Percentiles rank a stretch among this genome's conserved stretches.
These are phyloP conservation scores for Spodoptera litura DNA, from an alignment of 1,140 invertebrate species.

Conservation along the genomic window DNA sequence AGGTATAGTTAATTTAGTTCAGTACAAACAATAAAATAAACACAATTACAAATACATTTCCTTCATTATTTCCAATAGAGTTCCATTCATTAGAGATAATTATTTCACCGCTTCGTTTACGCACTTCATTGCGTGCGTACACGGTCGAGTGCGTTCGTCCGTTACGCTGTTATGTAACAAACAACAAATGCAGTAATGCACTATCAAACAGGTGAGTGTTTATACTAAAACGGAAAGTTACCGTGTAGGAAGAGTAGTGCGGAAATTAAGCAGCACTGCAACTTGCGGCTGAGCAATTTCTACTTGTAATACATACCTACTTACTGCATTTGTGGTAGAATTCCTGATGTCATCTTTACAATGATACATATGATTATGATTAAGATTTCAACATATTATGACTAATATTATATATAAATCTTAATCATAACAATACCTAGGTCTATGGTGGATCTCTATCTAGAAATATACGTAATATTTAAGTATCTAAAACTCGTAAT, in stretches of 20 bases:
- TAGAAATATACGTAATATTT: no score
- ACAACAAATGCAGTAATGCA: conserved; percentile 19
- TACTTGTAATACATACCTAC: not conserved
- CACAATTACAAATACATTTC: not conserved
- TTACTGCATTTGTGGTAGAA: not conserved
- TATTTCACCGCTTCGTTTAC: conserved; percentile 31
- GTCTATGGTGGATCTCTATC: no score
- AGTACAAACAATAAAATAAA: not conserved
- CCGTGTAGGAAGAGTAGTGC: conserved; percentile 24
- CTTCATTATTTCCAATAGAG: not conserved
- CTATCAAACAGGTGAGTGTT: conserved; percentile 2
- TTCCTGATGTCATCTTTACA: not conserved
- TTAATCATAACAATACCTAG: no score
- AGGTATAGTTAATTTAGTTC: no score
- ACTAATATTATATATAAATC: no score
- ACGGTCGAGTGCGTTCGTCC: conserved; percentile 17
- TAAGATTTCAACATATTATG: no score
- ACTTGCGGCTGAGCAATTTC: conserved; percentile 29
- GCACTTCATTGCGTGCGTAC: conserved; percentile 3
- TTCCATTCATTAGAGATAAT: conserved; percentile 9
- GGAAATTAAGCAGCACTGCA: not conserved
- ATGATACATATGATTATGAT: no score
- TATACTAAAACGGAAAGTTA: conserved; percentile 33
- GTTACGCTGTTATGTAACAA: conserved; percentile 14
- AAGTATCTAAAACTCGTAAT: no score